These are phyloP conservation scores for Calcarius ornatus DNA, from an alignment of 2,113 vertebrate species.

Conservation along the genomic window DNA sequence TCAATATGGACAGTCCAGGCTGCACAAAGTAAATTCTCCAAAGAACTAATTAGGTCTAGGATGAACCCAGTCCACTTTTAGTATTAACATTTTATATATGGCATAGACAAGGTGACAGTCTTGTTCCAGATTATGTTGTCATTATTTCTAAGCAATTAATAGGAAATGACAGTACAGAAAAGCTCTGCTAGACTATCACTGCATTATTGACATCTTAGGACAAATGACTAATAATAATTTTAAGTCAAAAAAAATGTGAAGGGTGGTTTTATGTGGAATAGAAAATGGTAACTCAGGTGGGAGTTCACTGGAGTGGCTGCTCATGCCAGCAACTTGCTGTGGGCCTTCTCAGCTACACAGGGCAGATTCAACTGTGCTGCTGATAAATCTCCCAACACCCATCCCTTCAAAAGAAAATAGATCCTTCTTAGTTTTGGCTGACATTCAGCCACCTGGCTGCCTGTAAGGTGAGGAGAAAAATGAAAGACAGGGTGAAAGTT, in stretches of 20 bases:
- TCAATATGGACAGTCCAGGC: neutral
- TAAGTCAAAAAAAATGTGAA: neutral
- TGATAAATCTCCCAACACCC: neutral
- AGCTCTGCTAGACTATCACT: neutral
- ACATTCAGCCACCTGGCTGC: neutral
- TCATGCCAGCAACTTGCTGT: neutral
- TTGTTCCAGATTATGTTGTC: neutral
- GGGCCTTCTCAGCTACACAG: neutral
- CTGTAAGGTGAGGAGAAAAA: neutral
- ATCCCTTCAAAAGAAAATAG: neutral
- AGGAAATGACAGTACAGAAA: neutral
- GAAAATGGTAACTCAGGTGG: neutral
- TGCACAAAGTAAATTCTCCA: neutral
- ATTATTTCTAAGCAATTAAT: neutral
- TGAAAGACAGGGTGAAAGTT: neutral
- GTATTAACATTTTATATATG: neutral
- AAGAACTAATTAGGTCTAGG: neutral
- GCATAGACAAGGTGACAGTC: neutral
- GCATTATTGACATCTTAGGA: neutral
- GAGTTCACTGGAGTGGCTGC: neutral
- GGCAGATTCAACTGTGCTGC: neutral
- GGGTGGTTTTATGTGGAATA: neutral
- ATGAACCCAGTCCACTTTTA: neutral
- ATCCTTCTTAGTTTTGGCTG: neutral
- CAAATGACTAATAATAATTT: neutral